Percentiles rank a stretch among this genome's conserved stretches.
Conservation (phyloP, 1,140 invertebrate genomes). For the Drosophila lini region DNA sequence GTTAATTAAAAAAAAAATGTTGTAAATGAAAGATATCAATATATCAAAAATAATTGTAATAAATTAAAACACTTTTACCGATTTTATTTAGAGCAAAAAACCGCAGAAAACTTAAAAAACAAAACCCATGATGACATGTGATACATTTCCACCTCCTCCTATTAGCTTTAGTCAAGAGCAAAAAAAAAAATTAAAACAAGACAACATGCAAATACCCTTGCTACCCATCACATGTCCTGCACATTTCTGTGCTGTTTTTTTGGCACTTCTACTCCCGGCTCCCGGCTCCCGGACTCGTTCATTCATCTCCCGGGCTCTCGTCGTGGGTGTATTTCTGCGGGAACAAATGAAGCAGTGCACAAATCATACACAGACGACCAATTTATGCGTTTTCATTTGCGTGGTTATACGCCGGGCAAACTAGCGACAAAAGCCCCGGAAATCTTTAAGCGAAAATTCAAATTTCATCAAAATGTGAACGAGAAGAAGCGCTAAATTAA, state of each 20-base stretch:
- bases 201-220: not conserved
- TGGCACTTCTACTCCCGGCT: not conserved
- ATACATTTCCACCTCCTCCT: not conserved
- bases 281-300: not conserved
- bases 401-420: slow-evolving; percentile 22
- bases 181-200: not conserved
- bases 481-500: slow-evolving; percentile 43
- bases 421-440: slow-evolving; percentile 9
- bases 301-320: slow-evolving; percentile 3
- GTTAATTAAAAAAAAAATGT: no score
- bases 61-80: not conserved
- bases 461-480: slow-evolving; percentile 52
- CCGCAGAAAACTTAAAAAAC: not conserved
- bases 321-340: slow-evolving; percentile 4
- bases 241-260: slow-evolving; percentile 1
- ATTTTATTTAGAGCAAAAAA: not conserved
- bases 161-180: not conserved
- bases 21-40: no score
- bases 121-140: not conserved
- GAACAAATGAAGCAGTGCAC: slow-evolving; percentile 54
- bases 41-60: no score
- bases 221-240: slow-evolving; percentile 7
- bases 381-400: slow-evolving; percentile 72
- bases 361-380: slow-evolving; percentile 63
- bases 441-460: slow-evolving; percentile 39